Evolutionary conservation across 1,140 invertebrate species (phyloP).

Genomic region (Whitmania pigra): DNA sequence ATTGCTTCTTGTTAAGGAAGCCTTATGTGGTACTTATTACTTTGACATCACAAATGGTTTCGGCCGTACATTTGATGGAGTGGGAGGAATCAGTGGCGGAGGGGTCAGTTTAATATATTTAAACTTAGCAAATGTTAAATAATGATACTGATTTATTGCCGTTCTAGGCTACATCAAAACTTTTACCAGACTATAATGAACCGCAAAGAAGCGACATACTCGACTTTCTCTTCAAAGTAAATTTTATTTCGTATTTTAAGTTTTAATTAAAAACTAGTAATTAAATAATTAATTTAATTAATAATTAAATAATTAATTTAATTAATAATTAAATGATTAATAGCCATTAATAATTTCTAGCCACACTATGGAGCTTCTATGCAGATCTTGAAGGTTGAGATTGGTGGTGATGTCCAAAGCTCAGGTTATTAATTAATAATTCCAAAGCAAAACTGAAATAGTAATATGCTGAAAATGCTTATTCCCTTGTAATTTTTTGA

Average conservation of each 20-base stretch:
- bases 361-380: constrained; percentile 38
- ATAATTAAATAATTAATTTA: not conserved
- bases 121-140: not conserved
- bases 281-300: not conserved
- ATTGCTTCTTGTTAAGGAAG: not conserved
- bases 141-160: not conserved
- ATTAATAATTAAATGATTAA: not conserved
- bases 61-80: constrained; percentile 18
- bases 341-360: constrained; percentile 23
- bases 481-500: not conserved
- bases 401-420: constrained; percentile 39
- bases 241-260: not conserved
- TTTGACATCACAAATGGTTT: constrained; percentile 13
- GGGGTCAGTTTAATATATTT: constrained; percentile 15
- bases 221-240: constrained; percentile 25
- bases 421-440: constrained; percentile 26
- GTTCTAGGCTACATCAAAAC: constrained; percentile 23
- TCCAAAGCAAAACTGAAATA: not conserved
- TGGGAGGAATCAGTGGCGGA: constrained; percentile 22
- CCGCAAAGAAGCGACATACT: constrained; percentile 19
- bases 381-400: constrained; percentile 40
- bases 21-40: constrained; percentile 11
- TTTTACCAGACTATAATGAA: constrained; percentile 21
- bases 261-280: not conserved
- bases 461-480: not conserved